Base-by-base conservation (phyloP, 2,797 vertebrate species). In the Leuciscus waleckii region DNA sequence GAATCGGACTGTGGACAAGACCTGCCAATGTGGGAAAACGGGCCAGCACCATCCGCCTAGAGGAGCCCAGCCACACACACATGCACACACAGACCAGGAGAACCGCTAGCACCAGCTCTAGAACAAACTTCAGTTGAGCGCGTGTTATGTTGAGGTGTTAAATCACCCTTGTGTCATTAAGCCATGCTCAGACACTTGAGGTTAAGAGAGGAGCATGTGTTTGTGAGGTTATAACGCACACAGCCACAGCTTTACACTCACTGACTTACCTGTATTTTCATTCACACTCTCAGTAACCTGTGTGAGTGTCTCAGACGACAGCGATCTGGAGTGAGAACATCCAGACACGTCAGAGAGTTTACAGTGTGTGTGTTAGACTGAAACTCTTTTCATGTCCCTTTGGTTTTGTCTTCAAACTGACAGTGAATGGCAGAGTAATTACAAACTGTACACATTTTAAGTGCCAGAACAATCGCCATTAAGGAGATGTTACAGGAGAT, bases 31-130 rank as follows among this genome's bases (percentile, higher is more conserved):
- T 95, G 43, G 96, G 96, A 88, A 96, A 96, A 82, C 95, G 94
- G 51, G 95, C 95, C 92, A 96, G 93, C 85, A 96, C 95, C 96
- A 96, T 96, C 93, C 95, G 95, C 93, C 96, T 96, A 87, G 84
- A 94, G 87, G 82, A 90, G 92, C 90, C 92, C 89, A 87, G 71
- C 93, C 85, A 94, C 92, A 92, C 87, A 88, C 86, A 90, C 23
- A 90, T 85, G 89, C 88, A 90, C 85, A 78, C 13, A 73, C 90
- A 90, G 84, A 91, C 82, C 26, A 74, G n/a, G 56, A 77, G 46
- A 86, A 80, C 63, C 51, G 46, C 79, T 86, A 85, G 70, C 23
- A 76, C 46, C 71, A 83, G 68, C n/a, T 63, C 63, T 78, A 79
- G 14, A 82, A n/a, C 61, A 49, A 49, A n/a, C 63, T 14, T 77